Conservation (phyloP, 2,113 vertebrate species). For the Nycticebus coucang region DNA sequence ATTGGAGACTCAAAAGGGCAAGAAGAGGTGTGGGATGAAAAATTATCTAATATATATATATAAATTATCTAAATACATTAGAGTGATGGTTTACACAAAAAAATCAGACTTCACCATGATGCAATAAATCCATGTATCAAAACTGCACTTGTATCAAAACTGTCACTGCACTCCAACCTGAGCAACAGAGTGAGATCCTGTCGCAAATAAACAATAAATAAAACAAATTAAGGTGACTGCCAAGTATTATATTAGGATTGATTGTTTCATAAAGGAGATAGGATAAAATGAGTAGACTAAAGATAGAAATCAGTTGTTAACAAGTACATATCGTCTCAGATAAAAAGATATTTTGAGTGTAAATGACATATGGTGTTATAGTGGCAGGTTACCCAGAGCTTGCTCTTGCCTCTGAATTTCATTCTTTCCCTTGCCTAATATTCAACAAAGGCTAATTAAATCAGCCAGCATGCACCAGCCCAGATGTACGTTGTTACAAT, state of each 20-base stretch:
- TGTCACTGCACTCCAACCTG: no score
- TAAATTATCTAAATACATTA: no score
- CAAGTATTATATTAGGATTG: conserved; percentile 7
- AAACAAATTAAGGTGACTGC: neutral
- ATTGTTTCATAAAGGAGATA: neutral
- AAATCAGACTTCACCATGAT: no score
- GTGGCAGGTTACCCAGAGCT: neutral
- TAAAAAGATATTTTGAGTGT: neutral
- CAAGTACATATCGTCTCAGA: neutral
- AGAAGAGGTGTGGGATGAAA: no score
- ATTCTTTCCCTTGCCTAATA: neutral
- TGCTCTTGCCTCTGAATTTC: neutral
- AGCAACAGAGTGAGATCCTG: no score
- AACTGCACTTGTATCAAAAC: no score
- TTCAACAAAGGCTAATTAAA: neutral
- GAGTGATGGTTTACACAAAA: no score
- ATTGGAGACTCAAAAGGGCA: no score
- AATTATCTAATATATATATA: no score
- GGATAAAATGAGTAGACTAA: neutral
- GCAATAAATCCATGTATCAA: no score
- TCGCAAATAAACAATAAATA: no score
- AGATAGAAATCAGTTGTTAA: neutral
- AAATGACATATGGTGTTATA: neutral
- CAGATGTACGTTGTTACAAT: neutral
- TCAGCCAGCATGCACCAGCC: neutral